Evolutionary conservation across 2,113 vertebrate species (phyloP), one percentile per base, ranked within the genome.

Genomic region (Toxotes chatareus): DNA sequence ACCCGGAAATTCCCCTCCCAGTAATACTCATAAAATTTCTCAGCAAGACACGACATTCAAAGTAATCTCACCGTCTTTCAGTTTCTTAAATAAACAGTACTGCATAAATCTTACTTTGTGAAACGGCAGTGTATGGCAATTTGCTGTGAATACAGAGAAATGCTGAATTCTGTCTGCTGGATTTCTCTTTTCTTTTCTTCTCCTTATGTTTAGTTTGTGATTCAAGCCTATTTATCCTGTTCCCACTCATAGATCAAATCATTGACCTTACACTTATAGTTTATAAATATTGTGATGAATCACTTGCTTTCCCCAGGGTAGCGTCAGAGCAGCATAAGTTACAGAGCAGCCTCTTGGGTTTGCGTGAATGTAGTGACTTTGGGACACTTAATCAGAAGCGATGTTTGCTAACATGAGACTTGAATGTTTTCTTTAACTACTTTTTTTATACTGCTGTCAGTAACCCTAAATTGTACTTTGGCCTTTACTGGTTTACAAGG

Each of bases 221-320:
- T 61, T 3, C 31, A 62, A 34, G 19, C 16, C 8, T 72, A 34
- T 87, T 80, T 83, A 69, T 86, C 55, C 59, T 55, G 14, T 56
- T 31, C n/a, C 44, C 16, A 31, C 55, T 84, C 23, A 36, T 34
- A n/a, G 64, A 64, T 84, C 61, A 83, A 49, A 34, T 60, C 60
- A 62, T 19, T 72, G 74, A 73, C 31, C 65, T 73, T 65, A 44
- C 32, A 59, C 51, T 55, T 78, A 67, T 64, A 76, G 56, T 86
- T 83, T 82, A 86, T 82, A 90, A 89, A 90, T 86, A 81, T 59
- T 78, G 38, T 64, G 78, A 84, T 80, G 60, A 82, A 78, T 82
- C 71, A 73, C 67, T 68, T 62, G 31, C 59, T 66, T 23, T 21
- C 34, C 27, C 75, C n/a, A 16, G 16, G 23, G 16, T 61, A 32